A percentile compares a stretch with the other conserved stretches of the same genome.
phyloP scores from a whole-genome alignment of 1,140 invertebrate genomes.

The Drosophila nannoptera region DNA sequence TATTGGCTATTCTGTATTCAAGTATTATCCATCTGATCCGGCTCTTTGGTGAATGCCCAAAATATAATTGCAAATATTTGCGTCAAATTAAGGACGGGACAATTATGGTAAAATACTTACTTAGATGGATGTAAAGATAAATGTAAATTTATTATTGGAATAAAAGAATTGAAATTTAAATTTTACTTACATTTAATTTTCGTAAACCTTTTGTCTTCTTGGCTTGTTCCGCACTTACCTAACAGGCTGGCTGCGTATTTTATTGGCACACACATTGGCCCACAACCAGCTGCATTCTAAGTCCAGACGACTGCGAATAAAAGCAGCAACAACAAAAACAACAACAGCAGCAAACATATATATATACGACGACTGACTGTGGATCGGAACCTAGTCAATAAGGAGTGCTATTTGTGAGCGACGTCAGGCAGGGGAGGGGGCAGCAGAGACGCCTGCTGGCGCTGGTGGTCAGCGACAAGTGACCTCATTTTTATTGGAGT shows the following conservation, averaged over 20 bases:
- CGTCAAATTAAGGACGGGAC: not conserved
- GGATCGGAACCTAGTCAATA: conserved; percentile 64
- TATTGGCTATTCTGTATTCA: conserved; percentile 37
- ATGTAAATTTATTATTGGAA: too few species aligned
- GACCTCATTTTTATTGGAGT: conserved; percentile 73
- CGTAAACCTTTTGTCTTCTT: too few species aligned
- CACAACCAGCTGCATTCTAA: conserved; percentile 53
- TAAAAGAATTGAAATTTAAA: too few species aligned
- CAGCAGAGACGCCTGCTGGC: conserved; percentile 16
- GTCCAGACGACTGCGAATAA: conserved; percentile 39
- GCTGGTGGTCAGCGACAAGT: conserved; percentile 65
- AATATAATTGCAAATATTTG: conserved; percentile 1
- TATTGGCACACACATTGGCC: conserved; percentile 64
- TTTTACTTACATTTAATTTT: too few species aligned
- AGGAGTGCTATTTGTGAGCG: conserved; percentile 9
- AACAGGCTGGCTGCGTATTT: conserved; percentile 69
- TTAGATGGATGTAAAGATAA: too few species aligned
- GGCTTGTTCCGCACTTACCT: too few species aligned
- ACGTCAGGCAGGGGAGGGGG: not conserved
- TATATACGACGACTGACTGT: conserved; percentile 12
- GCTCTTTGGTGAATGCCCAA: conserved; percentile 16
- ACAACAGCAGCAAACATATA: not conserved
- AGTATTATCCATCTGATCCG: not conserved
- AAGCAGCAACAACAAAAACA: conserved; percentile 24
- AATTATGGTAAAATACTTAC: too few species aligned